These are phyloP conservation scores for Cyclophora punctaria DNA, from an alignment of 2,888 invertebrate species.

Conservation along the genomic window DNA sequence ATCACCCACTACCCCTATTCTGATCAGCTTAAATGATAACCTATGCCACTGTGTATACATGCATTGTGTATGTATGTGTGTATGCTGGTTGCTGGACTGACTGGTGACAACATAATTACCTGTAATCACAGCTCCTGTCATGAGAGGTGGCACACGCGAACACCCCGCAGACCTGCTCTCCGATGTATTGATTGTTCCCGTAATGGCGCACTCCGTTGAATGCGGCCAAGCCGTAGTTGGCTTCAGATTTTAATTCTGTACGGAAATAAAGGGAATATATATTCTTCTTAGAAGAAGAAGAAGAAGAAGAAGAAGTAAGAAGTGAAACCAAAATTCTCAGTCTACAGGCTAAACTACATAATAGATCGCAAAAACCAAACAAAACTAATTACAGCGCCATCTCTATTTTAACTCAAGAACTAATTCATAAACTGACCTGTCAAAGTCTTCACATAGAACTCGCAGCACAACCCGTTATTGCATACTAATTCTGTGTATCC, in stretches of 20 bases:
- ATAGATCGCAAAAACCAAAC: too few species aligned
- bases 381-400: too few species aligned
- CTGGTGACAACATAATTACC: constrained; percentile 25
- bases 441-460: constrained; percentile 42
- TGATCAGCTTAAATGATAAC: too few species aligned
- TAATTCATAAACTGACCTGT: constrained; percentile 23
- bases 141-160: constrained; percentile 39
- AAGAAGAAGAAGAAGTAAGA: too few species aligned
- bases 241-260: constrained; percentile 25
- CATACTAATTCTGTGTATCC: constrained; percentile 45
- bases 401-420: not conserved
- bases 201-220: constrained; percentile 36
- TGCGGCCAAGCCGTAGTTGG: constrained; percentile 37
- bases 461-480: constrained; percentile 48
- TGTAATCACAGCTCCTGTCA: constrained; percentile 34
- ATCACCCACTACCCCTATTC: too few species aligned
- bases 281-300: too few species aligned
- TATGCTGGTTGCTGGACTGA: too few species aligned
- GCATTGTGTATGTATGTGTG: too few species aligned
- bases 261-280: constrained; percentile 1
- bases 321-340: too few species aligned
- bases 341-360: too few species aligned
- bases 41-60: too few species aligned
- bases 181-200: constrained; percentile 30
- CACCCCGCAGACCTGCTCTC: constrained; percentile 38